Percentiles rank a stretch among this genome's conserved stretches.
These are phyloP conservation scores for Saxidomus purpurata DNA, from an alignment of 1,140 invertebrate species.

Conservation along the genomic window DNA sequence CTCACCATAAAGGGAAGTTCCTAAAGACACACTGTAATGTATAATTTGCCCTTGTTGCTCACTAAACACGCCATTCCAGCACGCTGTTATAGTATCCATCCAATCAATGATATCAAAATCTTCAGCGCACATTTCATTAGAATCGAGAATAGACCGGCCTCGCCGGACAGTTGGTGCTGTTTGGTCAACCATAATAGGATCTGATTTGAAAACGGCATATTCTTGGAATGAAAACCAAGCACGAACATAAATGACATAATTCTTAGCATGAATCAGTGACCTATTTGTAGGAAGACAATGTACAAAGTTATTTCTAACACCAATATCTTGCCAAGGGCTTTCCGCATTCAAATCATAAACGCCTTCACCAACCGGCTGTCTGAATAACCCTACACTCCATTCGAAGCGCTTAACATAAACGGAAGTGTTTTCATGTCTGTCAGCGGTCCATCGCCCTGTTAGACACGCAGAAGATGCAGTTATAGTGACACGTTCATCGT, in stretches of 20 bases:
- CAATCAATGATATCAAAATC: too few species aligned
- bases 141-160: too few species aligned
- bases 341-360: conserved; percentile 24
- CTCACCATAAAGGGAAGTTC: too few species aligned
- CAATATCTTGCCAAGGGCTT: conserved; percentile 21
- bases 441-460: conserved; percentile 31
- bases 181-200: too few species aligned
- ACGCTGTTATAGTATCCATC: too few species aligned
- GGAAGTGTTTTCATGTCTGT: too few species aligned
- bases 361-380: conserved; percentile 5
- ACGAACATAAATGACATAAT: not conserved
- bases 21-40: not conserved
- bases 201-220: too few species aligned
- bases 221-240: too few species aligned
- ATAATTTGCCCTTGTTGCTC: conserved; percentile 1
- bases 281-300: conserved; percentile 14
- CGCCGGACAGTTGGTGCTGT: too few species aligned
- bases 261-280: not conserved
- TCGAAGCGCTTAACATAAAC: too few species aligned
- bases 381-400: not conserved
- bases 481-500: too few species aligned
- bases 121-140: too few species aligned
- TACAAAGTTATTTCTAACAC: not conserved
- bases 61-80: conserved; percentile 13
- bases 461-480: conserved; percentile 56